Evolutionary conservation across 2,113 vertebrate genomes (phyloP).

Genomic region (Coryphaenoides rupestris): DNA sequence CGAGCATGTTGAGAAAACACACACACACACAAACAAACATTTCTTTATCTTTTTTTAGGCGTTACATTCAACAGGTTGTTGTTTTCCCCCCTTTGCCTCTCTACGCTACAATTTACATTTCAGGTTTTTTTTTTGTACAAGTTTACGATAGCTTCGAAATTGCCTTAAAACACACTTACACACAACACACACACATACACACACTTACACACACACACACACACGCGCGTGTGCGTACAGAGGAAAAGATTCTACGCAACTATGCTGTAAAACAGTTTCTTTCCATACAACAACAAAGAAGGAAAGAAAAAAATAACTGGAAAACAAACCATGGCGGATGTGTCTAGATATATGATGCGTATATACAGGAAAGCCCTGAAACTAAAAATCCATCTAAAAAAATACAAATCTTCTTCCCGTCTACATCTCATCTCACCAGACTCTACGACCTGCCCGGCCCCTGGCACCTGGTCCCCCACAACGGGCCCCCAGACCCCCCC

Average conservation of each 20-base stretch:
- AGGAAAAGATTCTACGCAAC: slow-evolving; percentile 18
- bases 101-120: slow-evolving; percentile 64
- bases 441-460: no score
- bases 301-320: slow-evolving; percentile 31
- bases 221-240: no score
- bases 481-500: no score
- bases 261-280: slow-evolving; percentile 40
- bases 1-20: slow-evolving; percentile 44
- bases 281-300: slow-evolving; percentile 57
- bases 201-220: slow-evolving; percentile 45
- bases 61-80: slow-evolving; percentile 72
- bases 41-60: slow-evolving; percentile 48
- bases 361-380: slow-evolving; percentile 71
- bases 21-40: slow-evolving; percentile 16
- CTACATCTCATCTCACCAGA: no score
- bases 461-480: no score
- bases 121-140: slow-evolving; percentile 60
- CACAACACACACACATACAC: slow-evolving; percentile 47
- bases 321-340: slow-evolving; percentile 41
- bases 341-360: slow-evolving; percentile 53
- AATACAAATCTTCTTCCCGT: no score
- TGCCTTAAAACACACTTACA: slow-evolving; percentile 42
- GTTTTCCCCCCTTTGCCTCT: slow-evolving; percentile 60
- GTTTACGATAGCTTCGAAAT: slow-evolving; percentile 65
- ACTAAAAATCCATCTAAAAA: slow-evolving; percentile 40